phyloP scores from a whole-genome alignment of 2,113 vertebrate genomes.

The Galeopterus variegatus region DNA sequence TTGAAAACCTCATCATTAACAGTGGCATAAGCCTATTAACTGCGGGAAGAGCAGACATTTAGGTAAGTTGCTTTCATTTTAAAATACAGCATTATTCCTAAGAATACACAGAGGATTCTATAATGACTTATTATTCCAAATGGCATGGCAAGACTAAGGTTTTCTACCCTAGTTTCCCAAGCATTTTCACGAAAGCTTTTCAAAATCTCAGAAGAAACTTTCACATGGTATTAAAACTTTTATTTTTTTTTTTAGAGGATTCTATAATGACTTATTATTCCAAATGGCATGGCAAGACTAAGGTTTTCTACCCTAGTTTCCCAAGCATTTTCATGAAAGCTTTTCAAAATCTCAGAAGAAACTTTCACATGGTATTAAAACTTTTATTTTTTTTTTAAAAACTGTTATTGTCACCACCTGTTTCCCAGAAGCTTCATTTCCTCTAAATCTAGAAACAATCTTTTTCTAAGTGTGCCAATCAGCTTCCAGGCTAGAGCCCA shows the following conservation, averaged over 20 bases:
- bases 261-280: background rate
- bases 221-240: background rate
- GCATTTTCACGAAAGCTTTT: background rate
- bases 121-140: background rate
- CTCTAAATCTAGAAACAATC: slow-evolving; percentile 30
- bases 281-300: background rate
- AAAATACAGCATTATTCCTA: background rate
- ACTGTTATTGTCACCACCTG: background rate
- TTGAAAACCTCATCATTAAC: background rate
- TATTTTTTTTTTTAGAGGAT: background rate
- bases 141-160: background rate
- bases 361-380: background rate
- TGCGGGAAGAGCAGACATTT: fast-evolving
- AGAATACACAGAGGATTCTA: background rate
- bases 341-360: background rate
- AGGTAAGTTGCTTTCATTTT: no score
- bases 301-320: background rate
- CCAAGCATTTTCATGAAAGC: background rate
- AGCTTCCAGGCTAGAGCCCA: background rate
- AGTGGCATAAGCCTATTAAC: background rate
- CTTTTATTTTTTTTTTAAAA: background rate
- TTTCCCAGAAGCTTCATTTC: background rate
- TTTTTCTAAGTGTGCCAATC: background rate
- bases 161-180: background rate
- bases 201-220: background rate